phyloP scores from a whole-genome alignment of 2,888 invertebrate species.

The Ellobium chinense region DNA sequence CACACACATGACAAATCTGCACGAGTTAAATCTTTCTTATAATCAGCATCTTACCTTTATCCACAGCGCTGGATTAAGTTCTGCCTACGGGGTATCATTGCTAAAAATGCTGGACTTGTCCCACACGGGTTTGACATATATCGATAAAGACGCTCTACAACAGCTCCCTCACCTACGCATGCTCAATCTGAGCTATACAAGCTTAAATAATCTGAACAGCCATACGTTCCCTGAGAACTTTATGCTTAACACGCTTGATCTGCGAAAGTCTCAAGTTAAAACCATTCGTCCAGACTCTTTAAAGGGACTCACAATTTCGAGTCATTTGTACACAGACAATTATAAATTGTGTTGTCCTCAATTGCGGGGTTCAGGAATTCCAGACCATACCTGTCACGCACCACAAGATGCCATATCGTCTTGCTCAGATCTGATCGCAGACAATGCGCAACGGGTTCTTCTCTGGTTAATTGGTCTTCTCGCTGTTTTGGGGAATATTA shows the following conservation, averaged over 20 bases:
- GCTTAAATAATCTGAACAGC: not conserved
- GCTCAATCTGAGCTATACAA: constrained; percentile 7
- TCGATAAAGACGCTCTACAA: not conserved
- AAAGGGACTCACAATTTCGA: not conserved
- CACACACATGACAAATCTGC: not conserved
- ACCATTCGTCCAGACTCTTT: not conserved
- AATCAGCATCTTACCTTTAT: not conserved
- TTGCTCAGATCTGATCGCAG: constrained; percentile 58
- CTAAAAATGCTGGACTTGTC: constrained; percentile 26
- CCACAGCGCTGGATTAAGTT: not conserved
- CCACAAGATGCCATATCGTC: constrained; percentile 57
- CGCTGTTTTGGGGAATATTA: constrained; percentile 54
- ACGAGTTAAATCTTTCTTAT: not conserved
- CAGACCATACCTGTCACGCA: constrained; percentile 32
- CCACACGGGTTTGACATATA: not conserved
- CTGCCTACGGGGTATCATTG: not conserved
- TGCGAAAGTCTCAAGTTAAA: not conserved
- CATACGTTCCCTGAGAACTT: not conserved
- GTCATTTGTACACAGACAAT: not conserved
- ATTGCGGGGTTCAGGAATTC: not conserved
- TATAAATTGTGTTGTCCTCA: constrained; percentile 31
- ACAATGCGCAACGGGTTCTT: constrained; percentile 44
- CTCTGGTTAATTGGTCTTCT: constrained; percentile 56
- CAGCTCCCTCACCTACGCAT: not conserved
- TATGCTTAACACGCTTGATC: not conserved